Conservation (phyloP, 2,113 vertebrate genomes). For the Probosciger aterrimus region DNA sequence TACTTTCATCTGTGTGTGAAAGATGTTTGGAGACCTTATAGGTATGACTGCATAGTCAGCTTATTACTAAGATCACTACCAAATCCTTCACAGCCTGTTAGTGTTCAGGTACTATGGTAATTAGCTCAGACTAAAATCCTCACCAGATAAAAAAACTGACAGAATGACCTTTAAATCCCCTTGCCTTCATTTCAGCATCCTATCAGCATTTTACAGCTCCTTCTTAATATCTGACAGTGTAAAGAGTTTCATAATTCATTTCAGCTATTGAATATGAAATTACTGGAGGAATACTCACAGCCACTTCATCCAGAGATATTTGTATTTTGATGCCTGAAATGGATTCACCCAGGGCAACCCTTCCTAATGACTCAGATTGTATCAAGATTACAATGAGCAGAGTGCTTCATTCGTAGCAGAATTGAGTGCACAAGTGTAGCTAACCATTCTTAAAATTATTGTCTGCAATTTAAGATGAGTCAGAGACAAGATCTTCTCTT, state of each 20-base stretch:
- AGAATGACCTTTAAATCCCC: slow-evolving; percentile 24
- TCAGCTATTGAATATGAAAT: not conserved
- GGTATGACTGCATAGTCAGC: not conserved
- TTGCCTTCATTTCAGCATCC: not conserved
- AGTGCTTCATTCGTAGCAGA: not conserved
- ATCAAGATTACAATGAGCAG: not conserved
- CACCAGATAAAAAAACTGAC: not conserved
- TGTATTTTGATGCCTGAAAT: not conserved
- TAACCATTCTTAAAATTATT: not conserved
- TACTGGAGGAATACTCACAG: not conserved
- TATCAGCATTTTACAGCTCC: slow-evolving; percentile 20
- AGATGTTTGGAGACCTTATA: not conserved
- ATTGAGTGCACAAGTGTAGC: rapidly evolving
- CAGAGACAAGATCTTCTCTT: not conserved
- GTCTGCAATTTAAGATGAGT: not conserved
- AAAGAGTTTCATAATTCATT: not conserved
- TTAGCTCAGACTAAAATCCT: slow-evolving; percentile 18
- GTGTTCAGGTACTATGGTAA: not conserved
- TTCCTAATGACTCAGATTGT: not conserved
- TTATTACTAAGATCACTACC: not conserved
- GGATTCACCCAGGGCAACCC: not conserved
- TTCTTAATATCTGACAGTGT: not conserved
- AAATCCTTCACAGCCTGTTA: not conserved
- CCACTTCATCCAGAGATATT: not conserved
- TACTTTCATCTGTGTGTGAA: not conserved